phyloP scores from a whole-genome alignment of 2,888 invertebrate genomes.

The Meta bourneti region DNA sequence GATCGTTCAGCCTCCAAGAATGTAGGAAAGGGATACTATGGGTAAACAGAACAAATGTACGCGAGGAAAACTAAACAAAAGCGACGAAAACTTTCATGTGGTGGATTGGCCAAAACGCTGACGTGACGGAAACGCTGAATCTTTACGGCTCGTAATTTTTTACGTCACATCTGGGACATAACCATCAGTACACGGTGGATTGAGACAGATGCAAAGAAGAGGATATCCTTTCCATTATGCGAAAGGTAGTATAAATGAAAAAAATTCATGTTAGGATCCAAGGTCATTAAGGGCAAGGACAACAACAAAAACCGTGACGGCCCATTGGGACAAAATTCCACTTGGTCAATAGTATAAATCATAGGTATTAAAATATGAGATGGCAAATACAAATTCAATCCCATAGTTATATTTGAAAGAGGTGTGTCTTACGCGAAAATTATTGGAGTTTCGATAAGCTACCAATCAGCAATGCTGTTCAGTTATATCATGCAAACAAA shows the following conservation, averaged over 20 bases:
- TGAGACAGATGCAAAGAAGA: neutral
- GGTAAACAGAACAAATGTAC: slow-evolving; percentile 7
- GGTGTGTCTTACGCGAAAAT: too few species aligned
- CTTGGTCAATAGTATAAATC: too few species aligned
- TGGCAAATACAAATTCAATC: too few species aligned
- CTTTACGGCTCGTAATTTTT: slow-evolving; percentile 36
- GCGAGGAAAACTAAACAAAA: slow-evolving; percentile 1
- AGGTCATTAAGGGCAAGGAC: neutral
- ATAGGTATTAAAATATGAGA: too few species aligned
- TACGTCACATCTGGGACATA: slow-evolving; percentile 12
- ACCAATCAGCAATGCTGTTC: too few species aligned
- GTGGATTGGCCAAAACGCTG: slow-evolving; percentile 43
- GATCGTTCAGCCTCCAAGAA: slow-evolving; percentile 17
- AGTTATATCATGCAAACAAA: too few species aligned
- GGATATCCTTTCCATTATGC: neutral
- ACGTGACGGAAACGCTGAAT: slow-evolving; percentile 4
- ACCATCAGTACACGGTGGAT: neutral
- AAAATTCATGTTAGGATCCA: neutral
- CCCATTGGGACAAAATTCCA: neutral
- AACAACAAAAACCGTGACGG: neutral
- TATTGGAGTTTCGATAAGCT: too few species aligned
- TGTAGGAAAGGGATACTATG: neutral
- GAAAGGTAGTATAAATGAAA: neutral
- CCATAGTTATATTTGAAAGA: too few species aligned
- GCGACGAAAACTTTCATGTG: slow-evolving; percentile 15